A percentile compares a stretch with the other conserved stretches of the same genome.
These are phyloP conservation scores for Leptodactylus fallax DNA, from an alignment of 2,797 vertebrate genomes.

Conservation along the genomic window DNA sequence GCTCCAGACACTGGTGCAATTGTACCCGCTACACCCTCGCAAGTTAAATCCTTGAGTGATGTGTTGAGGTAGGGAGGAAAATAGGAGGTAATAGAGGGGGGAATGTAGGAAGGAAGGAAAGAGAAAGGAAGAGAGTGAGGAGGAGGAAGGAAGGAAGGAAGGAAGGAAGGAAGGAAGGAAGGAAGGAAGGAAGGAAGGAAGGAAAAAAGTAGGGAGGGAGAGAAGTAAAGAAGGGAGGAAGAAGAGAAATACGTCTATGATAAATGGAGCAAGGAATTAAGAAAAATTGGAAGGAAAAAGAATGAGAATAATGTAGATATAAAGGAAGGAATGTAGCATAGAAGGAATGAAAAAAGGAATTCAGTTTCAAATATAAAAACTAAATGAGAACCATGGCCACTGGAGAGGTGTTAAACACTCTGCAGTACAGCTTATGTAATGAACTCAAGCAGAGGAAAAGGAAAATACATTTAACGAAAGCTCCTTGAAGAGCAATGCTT, in stretches of 20 bases:
- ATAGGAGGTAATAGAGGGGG: too few relatives aligned
- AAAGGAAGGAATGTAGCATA: background rate
- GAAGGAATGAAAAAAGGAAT: background rate
- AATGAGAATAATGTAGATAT: background rate
- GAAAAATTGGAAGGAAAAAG: background rate
- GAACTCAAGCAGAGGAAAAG: background rate
- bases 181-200: background rate
- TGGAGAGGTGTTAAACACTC: background rate
- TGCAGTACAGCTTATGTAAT: background rate
- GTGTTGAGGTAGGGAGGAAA: too few relatives aligned
- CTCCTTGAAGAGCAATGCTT: background rate
- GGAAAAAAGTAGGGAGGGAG: background rate
- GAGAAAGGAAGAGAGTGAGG: background rate
- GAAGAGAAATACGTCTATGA: too few relatives aligned
- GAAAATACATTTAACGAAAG: background rate
- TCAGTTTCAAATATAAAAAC: background rate
- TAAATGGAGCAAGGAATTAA: background rate
- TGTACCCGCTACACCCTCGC: too few relatives aligned
- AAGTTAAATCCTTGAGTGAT: too few relatives aligned
- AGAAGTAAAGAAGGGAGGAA: background rate
- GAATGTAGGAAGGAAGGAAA: background rate
- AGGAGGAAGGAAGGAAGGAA: background rate
- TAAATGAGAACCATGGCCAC: background rate
- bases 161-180: background rate
- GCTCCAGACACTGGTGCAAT: too few relatives aligned